These are phyloP conservation scores for Balaeniceps rex DNA, from an alignment of 2,113 vertebrate species.

Conservation along the genomic window DNA sequence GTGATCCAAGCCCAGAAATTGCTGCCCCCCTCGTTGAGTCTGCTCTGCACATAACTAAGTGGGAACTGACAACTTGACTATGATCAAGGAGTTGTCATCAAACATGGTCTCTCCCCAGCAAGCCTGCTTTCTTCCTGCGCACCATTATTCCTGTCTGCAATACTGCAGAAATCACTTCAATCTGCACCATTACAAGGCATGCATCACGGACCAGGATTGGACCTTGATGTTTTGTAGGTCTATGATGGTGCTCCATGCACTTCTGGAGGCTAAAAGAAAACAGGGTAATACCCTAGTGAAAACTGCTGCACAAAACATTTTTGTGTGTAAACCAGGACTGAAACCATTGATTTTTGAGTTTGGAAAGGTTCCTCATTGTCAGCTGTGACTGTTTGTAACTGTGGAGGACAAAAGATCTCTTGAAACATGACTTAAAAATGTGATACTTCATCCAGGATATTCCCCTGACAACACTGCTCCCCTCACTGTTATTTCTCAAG, in stretches of 20 bases:
- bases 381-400: not conserved
- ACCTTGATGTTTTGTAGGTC: not conserved
- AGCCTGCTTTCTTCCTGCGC: not conserved
- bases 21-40: accelerated
- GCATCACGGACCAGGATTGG: not conserved
- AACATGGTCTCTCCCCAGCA: not conserved
- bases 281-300: not conserved
- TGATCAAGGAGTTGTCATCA: not conserved
- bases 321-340: not conserved
- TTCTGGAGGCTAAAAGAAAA: not conserved
- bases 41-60: not conserved
- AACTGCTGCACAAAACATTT: not conserved
- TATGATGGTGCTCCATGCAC: not conserved
- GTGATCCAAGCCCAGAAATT: not conserved
- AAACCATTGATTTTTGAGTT: not conserved
- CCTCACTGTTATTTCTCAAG: not conserved
- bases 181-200: not conserved
- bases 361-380: not conserved
- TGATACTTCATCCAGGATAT: not conserved
- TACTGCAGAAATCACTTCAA: not conserved
- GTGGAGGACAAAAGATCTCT: not conserved
- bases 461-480: not conserved
- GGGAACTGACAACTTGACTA: not conserved
- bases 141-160: not conserved
- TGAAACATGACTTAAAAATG: not conserved